Conservation (phyloP, 2,797 vertebrate species). For the Ispidina picta region DNA sequence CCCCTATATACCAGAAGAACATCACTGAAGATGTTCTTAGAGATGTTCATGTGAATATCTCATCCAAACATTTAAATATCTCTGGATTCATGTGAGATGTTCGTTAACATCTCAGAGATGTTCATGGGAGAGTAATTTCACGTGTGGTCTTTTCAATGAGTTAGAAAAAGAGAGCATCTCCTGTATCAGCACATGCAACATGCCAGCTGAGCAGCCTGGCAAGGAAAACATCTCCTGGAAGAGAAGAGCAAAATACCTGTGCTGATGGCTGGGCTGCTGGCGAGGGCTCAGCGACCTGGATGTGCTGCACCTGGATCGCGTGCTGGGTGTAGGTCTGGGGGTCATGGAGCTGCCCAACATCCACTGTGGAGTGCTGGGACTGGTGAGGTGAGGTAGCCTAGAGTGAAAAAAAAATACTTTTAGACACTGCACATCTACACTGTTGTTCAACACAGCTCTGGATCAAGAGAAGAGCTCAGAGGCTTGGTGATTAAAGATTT, state of each 20-base stretch:
- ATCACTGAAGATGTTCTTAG: neutral
- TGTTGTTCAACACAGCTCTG: neutral
- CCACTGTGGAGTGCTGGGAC: conserved; percentile 93
- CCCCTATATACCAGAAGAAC: neutral
- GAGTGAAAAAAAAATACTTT: neutral
- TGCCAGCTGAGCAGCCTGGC: neutral
- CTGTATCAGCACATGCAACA: neutral
- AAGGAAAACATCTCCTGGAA: neutral
- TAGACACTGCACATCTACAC: neutral
- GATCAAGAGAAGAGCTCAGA: neutral
- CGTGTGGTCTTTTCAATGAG: neutral
- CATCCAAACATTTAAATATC: no score
- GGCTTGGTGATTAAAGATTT: neutral
- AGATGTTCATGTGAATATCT: neutral
- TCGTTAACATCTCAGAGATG: neutral
- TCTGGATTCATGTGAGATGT: no score
- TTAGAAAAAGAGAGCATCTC: neutral
- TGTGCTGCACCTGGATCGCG: conserved; percentile 97
- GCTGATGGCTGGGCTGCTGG: conserved; percentile 72
- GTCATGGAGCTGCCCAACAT: conserved; percentile 95
- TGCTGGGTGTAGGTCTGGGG: conserved; percentile 94
- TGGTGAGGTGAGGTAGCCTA: conserved; percentile 92
- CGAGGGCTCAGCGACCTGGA: conserved; percentile 90
- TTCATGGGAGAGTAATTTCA: neutral
- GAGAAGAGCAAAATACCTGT: conserved; percentile 80